Evolutionary conservation across 2,113 vertebrate genomes (phyloP).

Genomic region (Cyanoderma ruficeps): DNA sequence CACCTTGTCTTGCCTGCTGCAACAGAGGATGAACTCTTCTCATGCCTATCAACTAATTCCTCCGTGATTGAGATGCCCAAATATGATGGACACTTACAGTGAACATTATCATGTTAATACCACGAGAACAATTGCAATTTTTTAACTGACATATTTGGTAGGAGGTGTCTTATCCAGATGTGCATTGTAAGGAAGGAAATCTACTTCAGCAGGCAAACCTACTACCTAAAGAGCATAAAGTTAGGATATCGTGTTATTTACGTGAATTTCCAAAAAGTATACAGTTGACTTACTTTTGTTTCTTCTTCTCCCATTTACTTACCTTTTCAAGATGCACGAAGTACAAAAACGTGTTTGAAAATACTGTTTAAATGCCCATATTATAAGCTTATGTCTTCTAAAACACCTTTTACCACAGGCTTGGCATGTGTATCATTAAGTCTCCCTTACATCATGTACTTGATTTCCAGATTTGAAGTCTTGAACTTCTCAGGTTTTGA

Average conservation of each 20-base stretch:
- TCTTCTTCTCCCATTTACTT: background rate
- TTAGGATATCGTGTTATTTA: background rate
- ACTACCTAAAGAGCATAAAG: background rate
- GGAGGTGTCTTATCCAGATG: background rate
- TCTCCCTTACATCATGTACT: accelerated
- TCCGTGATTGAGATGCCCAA: background rate
- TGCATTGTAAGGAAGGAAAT: background rate
- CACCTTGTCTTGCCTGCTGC: accelerated
- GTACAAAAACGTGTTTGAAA: background rate
- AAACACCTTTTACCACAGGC: background rate
- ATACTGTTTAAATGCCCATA: background rate
- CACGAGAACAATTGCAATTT: background rate
- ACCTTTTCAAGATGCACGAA: background rate
- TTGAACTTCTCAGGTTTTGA: background rate
- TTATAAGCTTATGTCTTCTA: background rate
- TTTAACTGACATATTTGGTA: background rate
- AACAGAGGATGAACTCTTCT: background rate
- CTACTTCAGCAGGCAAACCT: background rate
- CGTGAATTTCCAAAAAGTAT: background rate
- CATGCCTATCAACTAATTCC: background rate
- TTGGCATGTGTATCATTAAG: background rate
- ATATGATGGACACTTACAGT: background rate
- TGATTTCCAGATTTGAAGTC: background rate
- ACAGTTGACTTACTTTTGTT: background rate
- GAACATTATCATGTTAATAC: background rate